Evolutionary conservation across 1,140 invertebrate genomes (phyloP).

Genomic region (Pogonomyrmex barbatus): DNA sequence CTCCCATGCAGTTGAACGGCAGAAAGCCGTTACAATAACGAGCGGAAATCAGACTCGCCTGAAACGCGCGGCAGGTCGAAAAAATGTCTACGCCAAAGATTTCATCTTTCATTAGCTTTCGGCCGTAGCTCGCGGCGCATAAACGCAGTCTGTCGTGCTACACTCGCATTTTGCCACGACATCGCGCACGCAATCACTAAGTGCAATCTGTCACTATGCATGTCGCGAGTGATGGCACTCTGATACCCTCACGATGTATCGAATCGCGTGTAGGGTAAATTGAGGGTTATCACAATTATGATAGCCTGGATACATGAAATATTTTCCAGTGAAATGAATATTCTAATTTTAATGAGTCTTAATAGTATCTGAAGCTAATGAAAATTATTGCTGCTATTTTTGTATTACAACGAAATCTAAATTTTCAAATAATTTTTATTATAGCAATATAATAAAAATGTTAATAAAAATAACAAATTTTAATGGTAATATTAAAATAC

Average conservation of each 20-base stretch:
- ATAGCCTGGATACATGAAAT: not conserved
- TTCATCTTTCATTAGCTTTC: conserved; percentile 57
- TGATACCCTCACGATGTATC: conserved; percentile 41
- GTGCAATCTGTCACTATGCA: conserved; percentile 53
- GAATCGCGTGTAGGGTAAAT: conserved; percentile 32
- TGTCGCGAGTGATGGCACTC: conserved; percentile 35
- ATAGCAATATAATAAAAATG: not conserved
- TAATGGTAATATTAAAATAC: not conserved
- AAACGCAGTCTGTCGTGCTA: conserved; percentile 59
- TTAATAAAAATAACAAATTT: not conserved
- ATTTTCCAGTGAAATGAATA: conserved; percentile 36
- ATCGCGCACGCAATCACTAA: conserved; percentile 39
- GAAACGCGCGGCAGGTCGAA: conserved; percentile 12
- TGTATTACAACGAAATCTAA: not conserved
- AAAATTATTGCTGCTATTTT: not conserved
- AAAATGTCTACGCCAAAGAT: conserved; percentile 41
- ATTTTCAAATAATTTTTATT: not conserved
- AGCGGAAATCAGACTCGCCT: conserved; percentile 18
- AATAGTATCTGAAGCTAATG: not conserved
- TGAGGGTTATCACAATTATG: conserved; percentile 17
- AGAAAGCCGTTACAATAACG: conserved; percentile 28
- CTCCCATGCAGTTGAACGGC: not conserved
- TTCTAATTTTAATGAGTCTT: not conserved
- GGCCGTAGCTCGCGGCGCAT: conserved; percentile 25
- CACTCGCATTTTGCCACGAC: conserved; percentile 65